phyloP scores from a whole-genome alignment of 2,888 invertebrate genomes.

The Heliconius cydno region DNA sequence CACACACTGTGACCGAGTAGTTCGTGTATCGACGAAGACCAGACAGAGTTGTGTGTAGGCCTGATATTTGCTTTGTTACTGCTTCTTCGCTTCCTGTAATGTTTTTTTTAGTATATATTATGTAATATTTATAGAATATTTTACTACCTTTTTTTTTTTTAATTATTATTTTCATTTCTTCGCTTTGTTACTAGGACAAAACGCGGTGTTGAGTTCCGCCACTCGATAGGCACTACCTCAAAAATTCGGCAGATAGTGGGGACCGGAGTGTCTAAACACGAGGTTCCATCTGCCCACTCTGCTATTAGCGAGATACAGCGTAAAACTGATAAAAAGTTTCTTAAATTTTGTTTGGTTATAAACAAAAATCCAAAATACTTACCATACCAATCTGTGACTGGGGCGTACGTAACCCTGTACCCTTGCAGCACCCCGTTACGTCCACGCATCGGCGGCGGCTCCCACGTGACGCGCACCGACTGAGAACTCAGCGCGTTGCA shows the following conservation, averaged over 20 bases:
- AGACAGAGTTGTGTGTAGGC: conserved; percentile 87
- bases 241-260: no score
- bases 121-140: no score
- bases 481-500: conserved; percentile 93
- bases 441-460: conserved; percentile 90
- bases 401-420: conserved; percentile 92
- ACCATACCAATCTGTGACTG: conserved; percentile 92
- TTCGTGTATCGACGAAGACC: conserved; percentile 94
- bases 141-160: no score
- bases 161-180: no score
- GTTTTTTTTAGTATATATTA: background rate
- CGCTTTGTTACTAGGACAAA: no score
- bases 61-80: conserved; percentile 89
- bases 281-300: no score
- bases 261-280: no score
- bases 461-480: conserved; percentile 93
- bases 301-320: no score
- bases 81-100: conserved; percentile 87
- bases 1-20: conserved; percentile 95
- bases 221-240: no score
- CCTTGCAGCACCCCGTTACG: conserved; percentile 93
- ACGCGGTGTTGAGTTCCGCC: no score
- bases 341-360: background rate
- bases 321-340: no score
- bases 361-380: conserved; percentile 59